Evolutionary conservation across 2,113 vertebrate genomes (phyloP).

Genomic region (Stomatorhinus ivindoensis): DNA sequence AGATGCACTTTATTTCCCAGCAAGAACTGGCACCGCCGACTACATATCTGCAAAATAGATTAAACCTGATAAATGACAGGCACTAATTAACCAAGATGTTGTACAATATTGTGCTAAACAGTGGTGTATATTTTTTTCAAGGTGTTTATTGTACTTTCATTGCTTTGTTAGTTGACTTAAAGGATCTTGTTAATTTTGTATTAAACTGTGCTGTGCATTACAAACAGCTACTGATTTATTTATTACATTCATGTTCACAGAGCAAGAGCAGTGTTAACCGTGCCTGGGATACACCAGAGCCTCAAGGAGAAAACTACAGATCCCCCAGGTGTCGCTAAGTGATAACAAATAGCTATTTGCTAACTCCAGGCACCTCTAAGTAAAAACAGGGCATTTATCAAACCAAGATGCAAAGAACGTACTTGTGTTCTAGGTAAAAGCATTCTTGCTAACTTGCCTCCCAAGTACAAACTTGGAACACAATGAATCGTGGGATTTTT

Average conservation of each 20-base stretch:
- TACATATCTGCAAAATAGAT: slow-evolving; percentile 70
- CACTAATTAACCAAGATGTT: slow-evolving; percentile 64
- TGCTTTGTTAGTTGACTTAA: slow-evolving; percentile 65
- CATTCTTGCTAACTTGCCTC: neutral
- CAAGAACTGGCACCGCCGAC: slow-evolving; percentile 65
- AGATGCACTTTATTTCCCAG: slow-evolving; percentile 73
- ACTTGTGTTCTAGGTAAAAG: neutral
- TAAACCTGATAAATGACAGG: slow-evolving; percentile 64
- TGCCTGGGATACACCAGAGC: slow-evolving; percentile 29
- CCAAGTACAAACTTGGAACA: neutral
- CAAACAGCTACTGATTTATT: slow-evolving; percentile 42
- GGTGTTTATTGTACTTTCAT: slow-evolving; percentile 69
- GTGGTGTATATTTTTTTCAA: slow-evolving; percentile 73
- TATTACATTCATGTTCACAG: slow-evolving; percentile 34
- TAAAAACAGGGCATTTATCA: neutral
- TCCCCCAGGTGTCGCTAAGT: neutral
- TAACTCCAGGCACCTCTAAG: neutral
- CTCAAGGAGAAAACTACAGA: neutral
- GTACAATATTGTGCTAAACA: slow-evolving; percentile 55
- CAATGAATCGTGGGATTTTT: neutral
- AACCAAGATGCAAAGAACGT: neutral
- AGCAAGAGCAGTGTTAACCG: slow-evolving; percentile 44
- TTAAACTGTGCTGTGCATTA: slow-evolving; percentile 70
- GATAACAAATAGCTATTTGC: neutral
- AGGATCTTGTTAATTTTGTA: slow-evolving; percentile 72